Percentiles rank a stretch among this genome's conserved stretches.
These are phyloP conservation scores for Hybos culiciformis DNA, from an alignment of 2,888 invertebrate genomes.

Conservation along the genomic window DNA sequence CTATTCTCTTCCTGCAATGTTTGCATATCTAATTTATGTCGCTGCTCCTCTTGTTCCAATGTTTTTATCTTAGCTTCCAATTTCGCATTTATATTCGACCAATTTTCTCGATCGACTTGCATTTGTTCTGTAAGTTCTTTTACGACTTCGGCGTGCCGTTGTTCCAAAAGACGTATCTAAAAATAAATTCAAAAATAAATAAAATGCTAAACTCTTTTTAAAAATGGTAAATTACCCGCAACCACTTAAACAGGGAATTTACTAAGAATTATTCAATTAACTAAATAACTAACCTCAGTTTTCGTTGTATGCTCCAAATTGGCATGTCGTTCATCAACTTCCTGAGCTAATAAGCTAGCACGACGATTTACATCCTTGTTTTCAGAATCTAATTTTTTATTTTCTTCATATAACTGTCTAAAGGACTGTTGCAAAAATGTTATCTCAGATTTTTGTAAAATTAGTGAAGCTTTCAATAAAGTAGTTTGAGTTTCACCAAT, in stretches of 20 bases:
- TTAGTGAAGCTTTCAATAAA: slow-evolving; percentile 43
- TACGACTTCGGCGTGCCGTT: slow-evolving; percentile 61
- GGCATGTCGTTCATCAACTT: slow-evolving; percentile 81
- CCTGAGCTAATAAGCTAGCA: slow-evolving; percentile 68
- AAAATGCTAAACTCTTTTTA: no score
- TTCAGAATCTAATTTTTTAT: slow-evolving; percentile 66
- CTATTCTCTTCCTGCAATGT: slow-evolving; percentile 48
- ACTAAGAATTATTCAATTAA: background rate
- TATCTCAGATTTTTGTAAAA: slow-evolving; percentile 54
- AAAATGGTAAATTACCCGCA: no score
- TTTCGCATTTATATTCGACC: slow-evolving; percentile 41
- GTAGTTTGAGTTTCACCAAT: slow-evolving; percentile 31
- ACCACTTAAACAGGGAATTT: no score
- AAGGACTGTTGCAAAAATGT: slow-evolving; percentile 43
- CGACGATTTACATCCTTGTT: slow-evolving; percentile 70
- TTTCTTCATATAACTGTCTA: slow-evolving; percentile 58
- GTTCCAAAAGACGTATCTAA: slow-evolving; percentile 54
- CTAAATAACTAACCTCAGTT: slow-evolving; percentile 21
- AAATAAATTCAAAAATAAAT: background rate
- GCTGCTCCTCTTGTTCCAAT: slow-evolving; percentile 53
- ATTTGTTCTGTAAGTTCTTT: slow-evolving; percentile 56
- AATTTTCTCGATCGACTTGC: slow-evolving; percentile 60
- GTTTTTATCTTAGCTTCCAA: slow-evolving; percentile 51
- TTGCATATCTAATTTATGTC: slow-evolving; percentile 48
- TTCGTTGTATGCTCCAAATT: slow-evolving; percentile 65